Evolutionary conservation across 2,888 invertebrate genomes (phyloP).

Genomic region (Chymomyza caudatula): DNA sequence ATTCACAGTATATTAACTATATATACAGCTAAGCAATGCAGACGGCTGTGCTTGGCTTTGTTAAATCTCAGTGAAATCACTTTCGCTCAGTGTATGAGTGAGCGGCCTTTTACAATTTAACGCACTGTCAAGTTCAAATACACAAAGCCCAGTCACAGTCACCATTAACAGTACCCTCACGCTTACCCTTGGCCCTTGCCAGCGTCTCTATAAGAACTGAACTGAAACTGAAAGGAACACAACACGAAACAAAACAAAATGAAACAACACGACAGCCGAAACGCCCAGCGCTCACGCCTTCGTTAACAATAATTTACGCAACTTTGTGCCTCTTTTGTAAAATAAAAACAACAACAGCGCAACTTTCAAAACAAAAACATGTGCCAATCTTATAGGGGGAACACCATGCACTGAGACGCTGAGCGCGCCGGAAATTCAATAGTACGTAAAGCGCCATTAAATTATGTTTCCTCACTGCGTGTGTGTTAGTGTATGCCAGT

Average conservation of each 20-base stretch:
- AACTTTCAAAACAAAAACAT: conserved; percentile 60
- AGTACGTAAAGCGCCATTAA: conserved; percentile 64
- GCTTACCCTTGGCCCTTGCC: conserved; percentile 2
- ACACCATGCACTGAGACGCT: conserved; percentile 21
- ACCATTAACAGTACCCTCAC: background rate
- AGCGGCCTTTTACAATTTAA: conserved; percentile 64
- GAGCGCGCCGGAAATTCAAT: conserved; percentile 47
- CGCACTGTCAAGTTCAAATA: conserved; percentile 70
- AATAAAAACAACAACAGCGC: conserved; percentile 43
- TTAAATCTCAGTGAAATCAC: conserved; percentile 54
- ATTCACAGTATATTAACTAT: conserved; percentile 40
- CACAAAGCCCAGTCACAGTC: conserved; percentile 45
- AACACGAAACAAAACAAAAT: conserved; percentile 15
- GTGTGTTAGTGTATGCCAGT: background rate
- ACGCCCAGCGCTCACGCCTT: conserved; percentile 61
- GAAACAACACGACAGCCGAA: conserved; percentile 21
- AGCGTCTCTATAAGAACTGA: conserved; percentile 37
- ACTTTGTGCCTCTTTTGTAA: conserved; percentile 69
- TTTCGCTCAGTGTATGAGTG: conserved; percentile 28
- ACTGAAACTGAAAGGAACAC: conserved; percentile 12
- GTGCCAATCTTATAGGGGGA: conserved; percentile 2
- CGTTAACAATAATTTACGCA: conserved; percentile 69
- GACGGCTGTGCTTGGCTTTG: conserved; percentile 15
- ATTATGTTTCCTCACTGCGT: conserved; percentile 43
- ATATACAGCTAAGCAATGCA: background rate